phyloP scores from a whole-genome alignment of 2,113 vertebrate species.

The Pomatostomus ruficeps region DNA sequence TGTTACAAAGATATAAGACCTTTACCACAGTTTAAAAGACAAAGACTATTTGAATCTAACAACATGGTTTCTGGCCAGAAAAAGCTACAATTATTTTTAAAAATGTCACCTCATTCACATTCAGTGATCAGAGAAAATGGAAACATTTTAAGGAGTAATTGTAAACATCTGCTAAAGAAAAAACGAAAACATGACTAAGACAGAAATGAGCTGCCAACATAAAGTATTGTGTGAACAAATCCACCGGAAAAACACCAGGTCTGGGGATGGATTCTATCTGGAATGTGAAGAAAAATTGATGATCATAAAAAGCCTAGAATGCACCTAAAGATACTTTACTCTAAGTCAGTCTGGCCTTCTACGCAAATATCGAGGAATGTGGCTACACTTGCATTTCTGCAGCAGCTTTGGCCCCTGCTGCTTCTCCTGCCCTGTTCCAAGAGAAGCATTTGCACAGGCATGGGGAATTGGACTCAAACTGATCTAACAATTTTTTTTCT shows the following conservation, averaged over 20 bases:
- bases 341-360: background rate
- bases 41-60: conserved; percentile 26
- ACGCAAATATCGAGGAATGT: background rate
- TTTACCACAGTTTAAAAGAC: conserved; percentile 42
- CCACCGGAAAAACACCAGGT: background rate
- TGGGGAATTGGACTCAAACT: background rate
- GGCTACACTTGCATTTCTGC: conserved; percentile 2
- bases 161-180: conserved; percentile 56
- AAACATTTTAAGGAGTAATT: conserved; percentile 58
- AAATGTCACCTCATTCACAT: conserved; percentile 57
- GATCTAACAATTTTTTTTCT: background rate
- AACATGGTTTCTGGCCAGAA: conserved; percentile 34
- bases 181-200: conserved; percentile 6
- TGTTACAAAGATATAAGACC: background rate
- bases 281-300: background rate
- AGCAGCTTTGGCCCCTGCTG: conserved; percentile 42
- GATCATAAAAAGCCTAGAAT: background rate
- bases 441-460: background rate
- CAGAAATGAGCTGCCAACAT: conserved; percentile 40
- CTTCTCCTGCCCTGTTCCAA: conserved; percentile 14
- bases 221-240: conserved; percentile 26
- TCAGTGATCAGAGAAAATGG: conserved; percentile 58
- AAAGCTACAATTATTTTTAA: conserved; percentile 50
- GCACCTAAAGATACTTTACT: background rate
- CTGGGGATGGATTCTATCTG: background rate